phyloP scores from a whole-genome alignment of 2,113 vertebrate species.

The Brachyistius frenatus region DNA sequence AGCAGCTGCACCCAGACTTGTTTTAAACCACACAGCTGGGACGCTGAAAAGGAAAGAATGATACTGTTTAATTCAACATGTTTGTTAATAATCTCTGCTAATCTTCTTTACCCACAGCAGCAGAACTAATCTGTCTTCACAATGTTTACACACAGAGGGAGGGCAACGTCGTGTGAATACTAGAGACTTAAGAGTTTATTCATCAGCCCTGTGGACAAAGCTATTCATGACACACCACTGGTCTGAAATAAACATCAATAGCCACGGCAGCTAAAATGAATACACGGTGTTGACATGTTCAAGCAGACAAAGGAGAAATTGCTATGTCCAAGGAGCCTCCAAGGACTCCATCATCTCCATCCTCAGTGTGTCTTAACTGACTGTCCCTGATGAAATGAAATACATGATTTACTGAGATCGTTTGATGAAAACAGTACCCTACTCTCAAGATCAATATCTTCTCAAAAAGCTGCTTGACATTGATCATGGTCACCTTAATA shows the following conservation, averaged over 20 bases:
- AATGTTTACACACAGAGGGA: slow-evolving; percentile 71
- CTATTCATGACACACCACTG: slow-evolving; percentile 55
- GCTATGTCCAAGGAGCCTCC: slow-evolving; percentile 47
- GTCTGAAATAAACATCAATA: slow-evolving; percentile 45
- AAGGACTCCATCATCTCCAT: slow-evolving; percentile 49
- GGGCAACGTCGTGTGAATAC: slow-evolving; percentile 50
- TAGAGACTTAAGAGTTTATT: slow-evolving; percentile 61
- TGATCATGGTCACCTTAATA: slow-evolving; percentile 39
- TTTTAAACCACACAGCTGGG: slow-evolving; percentile 34
- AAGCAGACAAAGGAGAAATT: slow-evolving; percentile 38
- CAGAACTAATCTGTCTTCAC: slow-evolving; percentile 77
- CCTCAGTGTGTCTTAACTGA: slow-evolving; percentile 32
- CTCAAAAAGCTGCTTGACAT: slow-evolving; percentile 24
- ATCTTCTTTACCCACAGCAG: slow-evolving; percentile 78
- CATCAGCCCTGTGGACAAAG: slow-evolving; percentile 50
- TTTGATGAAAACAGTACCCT: slow-evolving; percentile 36
- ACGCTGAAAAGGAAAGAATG: slow-evolving; percentile 46
- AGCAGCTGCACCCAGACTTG: slow-evolving; percentile 37
- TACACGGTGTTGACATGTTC: slow-evolving; percentile 34
- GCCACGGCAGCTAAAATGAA: slow-evolving; percentile 12
- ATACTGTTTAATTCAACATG: slow-evolving; percentile 74
- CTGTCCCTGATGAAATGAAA: slow-evolving; percentile 11
- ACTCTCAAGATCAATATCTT: slow-evolving; percentile 46
- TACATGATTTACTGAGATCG: slow-evolving; percentile 54
- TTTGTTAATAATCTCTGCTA: slow-evolving; percentile 79